Evolutionary conservation across 2,888 invertebrate genomes (phyloP), one percentile per base, ranked within the genome.

Genomic region (Sinelater perroti): DNA sequence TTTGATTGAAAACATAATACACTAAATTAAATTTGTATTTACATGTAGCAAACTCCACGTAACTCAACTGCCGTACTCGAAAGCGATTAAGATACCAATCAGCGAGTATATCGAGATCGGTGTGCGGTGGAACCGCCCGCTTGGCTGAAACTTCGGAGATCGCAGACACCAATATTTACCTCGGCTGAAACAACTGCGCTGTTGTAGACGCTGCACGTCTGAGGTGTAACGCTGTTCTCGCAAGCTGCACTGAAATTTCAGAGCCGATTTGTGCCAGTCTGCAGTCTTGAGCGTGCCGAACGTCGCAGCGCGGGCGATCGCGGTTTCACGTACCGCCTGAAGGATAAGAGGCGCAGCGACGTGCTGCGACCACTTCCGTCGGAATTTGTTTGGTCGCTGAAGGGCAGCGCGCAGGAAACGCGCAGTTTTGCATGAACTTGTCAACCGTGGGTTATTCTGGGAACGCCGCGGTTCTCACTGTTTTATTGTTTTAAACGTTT

Each of bases 171-270:
- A 44, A 44, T 44, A 44, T 44, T 44, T 44, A 44, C 44, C 7
- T 44, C 30, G 30, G 17, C 17, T 26, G 30, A 44, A 20, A 13
- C 30, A 28, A 44, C 10, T 44, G 10, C 11, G 44, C 17, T 24
- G 26, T 35, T 49, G 47, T 49, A 49, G 1, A 36, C 36, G 11
- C 4, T 49, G 47, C 47, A 49, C 47, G 36, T 49, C 8, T 26
- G 14, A 49, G 24, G 24, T 35, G 20, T 46, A 46, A 35, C 35
- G 35, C 26, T 36, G 18, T 17, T 36, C 10, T 36, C 8, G 31
- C 17, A n/a, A 26, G 36, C 13, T 49, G 31, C 14, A 36, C 24
- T 49, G 35, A 36, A 35, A 49, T 49, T 49, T 49, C 47, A 49
- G 33, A 49, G 13, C 24, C 17, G 36, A 49, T 49, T 49, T 49